Conservation (phyloP, 2,797 vertebrate species). For the Catamblyrhynchus diadema region DNA sequence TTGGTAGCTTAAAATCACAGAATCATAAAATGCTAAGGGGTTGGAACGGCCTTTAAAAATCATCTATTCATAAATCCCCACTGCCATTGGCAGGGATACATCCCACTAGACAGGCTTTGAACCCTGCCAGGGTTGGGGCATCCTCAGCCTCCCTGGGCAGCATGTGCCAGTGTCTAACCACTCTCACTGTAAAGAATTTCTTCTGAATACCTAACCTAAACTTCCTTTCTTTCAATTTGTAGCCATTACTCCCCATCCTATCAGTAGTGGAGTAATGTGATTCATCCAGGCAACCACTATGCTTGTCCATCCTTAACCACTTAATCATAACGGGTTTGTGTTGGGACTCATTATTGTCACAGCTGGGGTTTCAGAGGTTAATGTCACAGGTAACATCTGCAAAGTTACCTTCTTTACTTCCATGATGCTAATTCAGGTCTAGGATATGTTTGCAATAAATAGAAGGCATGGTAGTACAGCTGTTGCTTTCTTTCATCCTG, state of each 20-base stretch:
- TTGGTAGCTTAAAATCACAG: neutral
- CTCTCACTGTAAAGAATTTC: neutral
- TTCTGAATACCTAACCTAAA: neutral
- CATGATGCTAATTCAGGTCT: rapidly evolving
- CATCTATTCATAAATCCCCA: rapidly evolving
- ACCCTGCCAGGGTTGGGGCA: rapidly evolving
- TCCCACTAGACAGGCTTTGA: neutral
- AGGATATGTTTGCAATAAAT: neutral
- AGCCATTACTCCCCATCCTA: neutral
- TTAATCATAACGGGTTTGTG: neutral
- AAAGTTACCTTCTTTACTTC: neutral
- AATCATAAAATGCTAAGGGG: neutral
- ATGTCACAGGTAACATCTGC: neutral
- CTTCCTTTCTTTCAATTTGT: neutral
- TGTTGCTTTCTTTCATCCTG: neutral
- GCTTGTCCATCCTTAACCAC: rapidly evolving
- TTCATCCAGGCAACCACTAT: neutral
- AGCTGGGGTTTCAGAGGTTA: neutral
- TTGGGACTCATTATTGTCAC: neutral
- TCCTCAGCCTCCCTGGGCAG: neutral
- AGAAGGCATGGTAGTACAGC: neutral
- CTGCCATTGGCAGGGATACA: neutral
- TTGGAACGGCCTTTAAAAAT: no score
- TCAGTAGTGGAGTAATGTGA: neutral
- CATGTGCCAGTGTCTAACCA: neutral